A percentile compares a stretch with the other conserved stretches of the same genome.
Evolutionary conservation across 2,113 vertebrate species (phyloP).

Genomic region (Gila orcuttii): DNA sequence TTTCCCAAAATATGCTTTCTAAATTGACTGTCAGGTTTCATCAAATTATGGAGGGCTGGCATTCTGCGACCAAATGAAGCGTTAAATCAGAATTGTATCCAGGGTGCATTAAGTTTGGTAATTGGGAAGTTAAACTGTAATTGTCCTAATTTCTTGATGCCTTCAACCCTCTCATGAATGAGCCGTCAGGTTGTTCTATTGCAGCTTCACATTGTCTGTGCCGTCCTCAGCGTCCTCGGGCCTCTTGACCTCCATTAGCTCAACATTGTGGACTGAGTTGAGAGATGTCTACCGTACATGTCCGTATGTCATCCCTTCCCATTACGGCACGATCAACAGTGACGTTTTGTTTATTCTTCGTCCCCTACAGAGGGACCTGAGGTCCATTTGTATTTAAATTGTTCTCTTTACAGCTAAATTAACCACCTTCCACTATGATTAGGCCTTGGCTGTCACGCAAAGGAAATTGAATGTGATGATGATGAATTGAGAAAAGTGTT

Average conservation of each 20-base stretch:
- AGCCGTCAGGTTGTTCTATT: constrained; percentile 30
- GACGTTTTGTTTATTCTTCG: constrained; percentile 40
- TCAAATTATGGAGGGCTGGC: constrained; percentile 68
- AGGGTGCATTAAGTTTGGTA: constrained; percentile 69
- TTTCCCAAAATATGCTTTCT: constrained; percentile 77
- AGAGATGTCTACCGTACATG: background rate
- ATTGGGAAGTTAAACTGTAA: constrained; percentile 69
- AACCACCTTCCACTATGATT: constrained; percentile 41
- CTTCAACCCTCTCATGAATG: constrained; percentile 28
- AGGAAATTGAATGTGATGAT: constrained; percentile 34
- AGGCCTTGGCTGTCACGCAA: constrained; percentile 24
- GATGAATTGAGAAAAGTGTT: constrained; percentile 46
- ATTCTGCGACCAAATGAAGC: constrained; percentile 72
- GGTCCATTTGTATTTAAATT: constrained; percentile 44
- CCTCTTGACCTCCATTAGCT: constrained; percentile 38
- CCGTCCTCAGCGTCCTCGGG: background rate
- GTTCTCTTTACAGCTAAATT: constrained; percentile 50
- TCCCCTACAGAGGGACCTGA: constrained; percentile 11
- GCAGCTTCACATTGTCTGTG: background rate
- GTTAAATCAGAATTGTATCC: constrained; percentile 75
- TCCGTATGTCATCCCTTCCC: constrained; percentile 11
- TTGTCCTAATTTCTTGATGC: constrained; percentile 71
- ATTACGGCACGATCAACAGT: constrained; percentile 5
- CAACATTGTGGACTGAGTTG: background rate
- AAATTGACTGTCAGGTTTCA: constrained; percentile 80